These are phyloP conservation scores for Oryzias curvinotus DNA, from an alignment of 2,113 vertebrate genomes.

Conservation along the genomic window DNA sequence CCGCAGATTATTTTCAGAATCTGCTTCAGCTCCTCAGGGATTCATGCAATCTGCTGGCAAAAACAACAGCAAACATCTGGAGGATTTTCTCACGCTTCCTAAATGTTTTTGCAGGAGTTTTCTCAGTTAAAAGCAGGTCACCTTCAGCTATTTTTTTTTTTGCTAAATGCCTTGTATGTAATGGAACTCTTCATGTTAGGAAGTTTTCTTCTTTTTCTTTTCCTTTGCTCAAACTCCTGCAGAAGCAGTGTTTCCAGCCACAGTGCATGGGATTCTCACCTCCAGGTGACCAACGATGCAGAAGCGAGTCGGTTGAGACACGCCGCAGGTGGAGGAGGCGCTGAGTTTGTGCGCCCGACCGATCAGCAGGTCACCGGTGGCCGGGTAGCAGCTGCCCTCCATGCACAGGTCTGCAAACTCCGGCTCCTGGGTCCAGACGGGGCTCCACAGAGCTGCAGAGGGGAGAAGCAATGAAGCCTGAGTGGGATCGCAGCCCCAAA, in stretches of 20 bases:
- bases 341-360: slow-evolving; percentile 84
- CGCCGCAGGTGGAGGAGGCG: slow-evolving; percentile 89
- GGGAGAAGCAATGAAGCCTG: background rate
- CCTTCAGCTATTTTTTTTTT: no score
- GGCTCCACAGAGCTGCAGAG: slow-evolving; percentile 68
- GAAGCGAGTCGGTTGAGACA: slow-evolving; percentile 80
- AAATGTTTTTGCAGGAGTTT: background rate
- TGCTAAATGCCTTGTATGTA: no score
- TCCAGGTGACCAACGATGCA: slow-evolving; percentile 92
- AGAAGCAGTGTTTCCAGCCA: background rate
- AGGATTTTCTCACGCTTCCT: background rate
- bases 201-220: no score
- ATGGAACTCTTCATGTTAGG: no score
- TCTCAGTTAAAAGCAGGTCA: background rate
- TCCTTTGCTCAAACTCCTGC: background rate
- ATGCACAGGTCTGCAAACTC: slow-evolving; percentile 86
- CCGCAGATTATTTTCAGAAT: background rate
- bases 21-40: background rate
- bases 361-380: slow-evolving; percentile 92
- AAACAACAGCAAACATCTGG: slow-evolving; percentile 2
- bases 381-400: slow-evolving; percentile 93
- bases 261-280: slow-evolving; percentile 69
- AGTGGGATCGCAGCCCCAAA: background rate
- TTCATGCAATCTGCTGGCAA: background rate
- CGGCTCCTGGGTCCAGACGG: slow-evolving; percentile 71